phyloP scores from a whole-genome alignment of 1,140 invertebrate genomes.

The Drosophila virilis region DNA sequence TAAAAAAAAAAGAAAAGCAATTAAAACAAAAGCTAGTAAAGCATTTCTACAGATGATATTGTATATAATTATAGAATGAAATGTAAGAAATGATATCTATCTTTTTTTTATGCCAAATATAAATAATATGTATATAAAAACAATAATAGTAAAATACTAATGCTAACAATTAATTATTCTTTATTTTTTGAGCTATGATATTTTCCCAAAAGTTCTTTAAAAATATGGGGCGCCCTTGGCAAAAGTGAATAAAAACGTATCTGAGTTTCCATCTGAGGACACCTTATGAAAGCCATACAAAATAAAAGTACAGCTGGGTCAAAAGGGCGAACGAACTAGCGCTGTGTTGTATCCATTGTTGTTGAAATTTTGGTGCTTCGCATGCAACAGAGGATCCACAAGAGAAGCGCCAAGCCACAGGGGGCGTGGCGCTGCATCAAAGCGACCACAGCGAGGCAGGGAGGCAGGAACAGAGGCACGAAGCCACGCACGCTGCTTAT shows the following conservation, averaged over 20 bases:
- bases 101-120: no score
- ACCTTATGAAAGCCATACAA: background rate
- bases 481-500: constrained; percentile 49
- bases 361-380: constrained; percentile 45
- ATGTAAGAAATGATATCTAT: no score
- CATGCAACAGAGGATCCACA: constrained; percentile 17
- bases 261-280: background rate
- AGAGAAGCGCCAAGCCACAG: constrained; percentile 1
- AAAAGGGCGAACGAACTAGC: constrained; percentile 2
- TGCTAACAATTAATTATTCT: no score
- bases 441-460: constrained; percentile 37
- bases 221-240: no score
- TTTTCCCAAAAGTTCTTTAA: background rate
- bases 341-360: constrained; percentile 29
- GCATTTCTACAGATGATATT: no score
- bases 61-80: no score
- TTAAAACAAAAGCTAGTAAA: no score
- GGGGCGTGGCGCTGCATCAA: constrained; percentile 42
- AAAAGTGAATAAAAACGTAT: background rate
- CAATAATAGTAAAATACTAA: no score
- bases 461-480: background rate
- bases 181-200: no score
- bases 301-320: constrained; percentile 7
- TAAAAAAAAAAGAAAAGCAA: no score
- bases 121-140: no score